Evolutionary conservation across 2,888 invertebrate species (phyloP).

Genomic region (Eristalis arbustorum): DNA sequence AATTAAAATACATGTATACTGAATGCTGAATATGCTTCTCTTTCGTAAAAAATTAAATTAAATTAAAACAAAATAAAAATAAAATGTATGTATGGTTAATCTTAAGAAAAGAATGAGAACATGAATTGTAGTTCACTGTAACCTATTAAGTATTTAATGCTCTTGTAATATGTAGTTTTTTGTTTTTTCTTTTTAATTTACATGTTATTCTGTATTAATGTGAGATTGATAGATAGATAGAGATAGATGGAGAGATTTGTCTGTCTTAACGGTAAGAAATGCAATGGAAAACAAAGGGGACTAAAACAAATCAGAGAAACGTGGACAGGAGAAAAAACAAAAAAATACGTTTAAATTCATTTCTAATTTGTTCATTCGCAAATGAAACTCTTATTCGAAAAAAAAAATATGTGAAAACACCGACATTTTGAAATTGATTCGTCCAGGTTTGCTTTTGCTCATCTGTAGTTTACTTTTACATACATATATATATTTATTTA

Average conservation of each 20-base stretch:
- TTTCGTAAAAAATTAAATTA: neutral
- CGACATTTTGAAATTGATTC: conserved; percentile 41
- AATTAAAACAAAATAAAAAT: neutral
- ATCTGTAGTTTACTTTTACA: conserved; percentile 6
- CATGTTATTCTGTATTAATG: conserved; percentile 5
- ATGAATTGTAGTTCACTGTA: conserved; percentile 33
- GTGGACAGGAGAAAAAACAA: too few relatives aligned
- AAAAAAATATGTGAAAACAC: neutral
- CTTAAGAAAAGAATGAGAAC: neutral
- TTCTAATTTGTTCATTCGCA: neutral
- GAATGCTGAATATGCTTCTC: neutral
- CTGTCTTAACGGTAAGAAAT: neutral
- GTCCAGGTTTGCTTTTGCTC: conserved; percentile 3
- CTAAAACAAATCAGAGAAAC: too few relatives aligned
- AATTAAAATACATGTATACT: neutral
- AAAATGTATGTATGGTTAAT: neutral
- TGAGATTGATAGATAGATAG: neutral
- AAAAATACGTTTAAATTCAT: neutral
- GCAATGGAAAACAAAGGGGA: neutral
- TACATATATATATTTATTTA: neutral
- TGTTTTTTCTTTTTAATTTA: conserved; percentile 1
- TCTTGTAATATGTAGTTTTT: neutral
- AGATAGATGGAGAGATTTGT: neutral
- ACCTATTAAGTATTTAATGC: conserved; percentile 55
- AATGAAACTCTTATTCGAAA: too few relatives aligned